These are phyloP conservation scores for Chydorus sphaericus DNA, from an alignment of 2,888 invertebrate genomes.

Conservation along the genomic window DNA sequence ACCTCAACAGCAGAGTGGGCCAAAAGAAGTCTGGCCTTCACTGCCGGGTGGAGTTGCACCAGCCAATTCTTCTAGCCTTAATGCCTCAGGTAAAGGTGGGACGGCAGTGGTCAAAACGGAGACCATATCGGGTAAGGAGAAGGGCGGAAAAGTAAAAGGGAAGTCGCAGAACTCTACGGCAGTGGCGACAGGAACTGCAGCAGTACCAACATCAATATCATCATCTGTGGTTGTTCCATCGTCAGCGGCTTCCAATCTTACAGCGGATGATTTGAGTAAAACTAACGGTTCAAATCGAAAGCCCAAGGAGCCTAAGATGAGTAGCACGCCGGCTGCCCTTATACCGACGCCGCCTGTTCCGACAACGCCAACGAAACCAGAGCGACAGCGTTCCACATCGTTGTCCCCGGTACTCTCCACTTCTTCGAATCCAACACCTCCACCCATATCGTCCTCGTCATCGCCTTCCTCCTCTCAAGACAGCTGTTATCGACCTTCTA, in stretches of 20 bases:
- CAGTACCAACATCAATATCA: not conserved
- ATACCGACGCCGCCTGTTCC: not conserved
- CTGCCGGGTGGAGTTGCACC: not conserved
- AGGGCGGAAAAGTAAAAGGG: conserved; percentile 2
- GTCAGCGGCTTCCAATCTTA: not conserved
- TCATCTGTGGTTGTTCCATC: not conserved
- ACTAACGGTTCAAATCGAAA: conserved; percentile 5
- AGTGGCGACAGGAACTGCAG: not conserved
- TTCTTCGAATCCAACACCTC: conserved; percentile 12
- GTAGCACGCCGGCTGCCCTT: not conserved
- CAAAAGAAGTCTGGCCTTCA: conserved; percentile 57
- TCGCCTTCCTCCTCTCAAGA: conserved; percentile 18
- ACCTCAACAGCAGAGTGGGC: conserved; percentile 24
- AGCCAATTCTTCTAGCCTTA: conserved; percentile 3
- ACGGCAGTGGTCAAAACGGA: not conserved
- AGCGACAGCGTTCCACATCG: conserved; percentile 4
- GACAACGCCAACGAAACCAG: not conserved
- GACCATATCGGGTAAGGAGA: conserved; percentile 3
- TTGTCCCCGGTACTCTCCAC: conserved; percentile 3
- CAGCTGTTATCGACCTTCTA: not conserved
- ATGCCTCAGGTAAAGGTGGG: conserved; percentile 1
- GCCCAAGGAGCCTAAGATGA: not conserved
- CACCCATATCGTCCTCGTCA: conserved; percentile 19
- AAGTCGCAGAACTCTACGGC: not conserved
- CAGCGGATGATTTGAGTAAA: no score